phyloP scores from a whole-genome alignment of 2,797 vertebrate genomes.

The Coilia nasus region DNA sequence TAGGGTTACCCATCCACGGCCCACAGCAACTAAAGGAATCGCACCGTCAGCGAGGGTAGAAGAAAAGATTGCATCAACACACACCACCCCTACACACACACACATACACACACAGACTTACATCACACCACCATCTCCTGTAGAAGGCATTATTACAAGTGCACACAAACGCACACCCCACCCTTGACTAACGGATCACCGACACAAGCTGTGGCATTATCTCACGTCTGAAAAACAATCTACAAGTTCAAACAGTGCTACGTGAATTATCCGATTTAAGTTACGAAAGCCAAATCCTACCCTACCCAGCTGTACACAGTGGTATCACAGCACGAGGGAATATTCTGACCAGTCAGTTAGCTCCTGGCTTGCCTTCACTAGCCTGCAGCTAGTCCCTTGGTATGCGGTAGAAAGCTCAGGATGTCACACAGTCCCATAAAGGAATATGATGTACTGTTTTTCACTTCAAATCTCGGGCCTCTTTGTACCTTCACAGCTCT shows the following conservation, averaged over 20 bases:
- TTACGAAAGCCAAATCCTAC: slow-evolving; percentile 30
- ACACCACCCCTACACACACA: slow-evolving; percentile 30
- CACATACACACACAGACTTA: slow-evolving; percentile 31
- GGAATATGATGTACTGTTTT: not conserved
- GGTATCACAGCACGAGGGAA: not conserved
- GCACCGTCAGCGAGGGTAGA: slow-evolving; percentile 53
- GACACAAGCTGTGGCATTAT: not conserved
- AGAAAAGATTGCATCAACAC: slow-evolving; percentile 48
- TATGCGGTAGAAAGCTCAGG: not conserved
- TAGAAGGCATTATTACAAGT: slow-evolving; percentile 10
- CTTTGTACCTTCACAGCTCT: not conserved
- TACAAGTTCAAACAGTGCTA: not conserved
- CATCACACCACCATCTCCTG: not conserved
- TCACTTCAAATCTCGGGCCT: not conserved
- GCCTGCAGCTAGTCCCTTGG: not conserved
- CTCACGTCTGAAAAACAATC: slow-evolving; percentile 8
- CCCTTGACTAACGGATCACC: not conserved
- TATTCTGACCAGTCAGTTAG: not conserved
- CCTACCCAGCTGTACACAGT: not conserved
- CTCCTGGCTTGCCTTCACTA: not conserved
- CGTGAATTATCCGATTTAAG: slow-evolving; percentile 11
- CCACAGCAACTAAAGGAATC: slow-evolving; percentile 46
- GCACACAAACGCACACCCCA: slow-evolving; percentile 47
- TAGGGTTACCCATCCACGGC: slow-evolving; percentile 21
- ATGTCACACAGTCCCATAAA: not conserved